Conservation (phyloP, 1,140 invertebrate genomes). For the Colletes gigas region DNA sequence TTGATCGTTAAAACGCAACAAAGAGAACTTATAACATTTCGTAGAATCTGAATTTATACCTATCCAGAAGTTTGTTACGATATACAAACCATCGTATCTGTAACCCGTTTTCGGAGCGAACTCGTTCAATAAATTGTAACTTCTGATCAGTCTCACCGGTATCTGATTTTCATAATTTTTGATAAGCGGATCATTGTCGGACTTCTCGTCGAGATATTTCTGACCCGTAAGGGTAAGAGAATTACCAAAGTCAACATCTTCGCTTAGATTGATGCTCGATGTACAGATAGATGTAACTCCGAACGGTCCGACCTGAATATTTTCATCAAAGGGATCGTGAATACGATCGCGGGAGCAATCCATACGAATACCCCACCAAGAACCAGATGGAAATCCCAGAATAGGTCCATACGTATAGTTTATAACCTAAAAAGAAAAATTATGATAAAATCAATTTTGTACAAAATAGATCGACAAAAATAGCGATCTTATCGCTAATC, state of each 20-base stretch:
- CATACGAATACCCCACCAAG: constrained; percentile 79
- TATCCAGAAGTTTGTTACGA: constrained; percentile 73
- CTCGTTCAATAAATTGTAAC: constrained; percentile 73
- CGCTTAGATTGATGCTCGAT: constrained; percentile 58
- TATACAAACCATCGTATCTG: constrained; percentile 77
- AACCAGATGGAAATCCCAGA: constrained; percentile 68
- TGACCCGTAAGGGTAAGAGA: constrained; percentile 73
- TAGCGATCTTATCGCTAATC: background rate
- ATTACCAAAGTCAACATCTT: constrained; percentile 75
- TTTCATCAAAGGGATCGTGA: constrained; percentile 72
- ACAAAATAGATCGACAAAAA: constrained; percentile 1
- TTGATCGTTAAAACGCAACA: constrained; percentile 69
- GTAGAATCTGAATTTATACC: constrained; percentile 60
- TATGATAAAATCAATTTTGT: constrained; percentile 1
- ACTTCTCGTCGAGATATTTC: constrained; percentile 51
- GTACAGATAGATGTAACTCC: constrained; percentile 76
- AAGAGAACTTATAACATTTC: constrained; percentile 73
- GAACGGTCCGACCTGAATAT: constrained; percentile 73
- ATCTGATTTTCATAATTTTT: constrained; percentile 73
- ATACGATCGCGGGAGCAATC: constrained; percentile 75
- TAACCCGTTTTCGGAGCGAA: constrained; percentile 77
- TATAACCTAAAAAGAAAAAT: constrained; percentile 54
- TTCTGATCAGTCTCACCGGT: constrained; percentile 74
- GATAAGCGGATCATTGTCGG: constrained; percentile 64
- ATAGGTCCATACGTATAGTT: constrained; percentile 73